Evolutionary conservation across 1,140 invertebrate species (phyloP), one percentile per base, ranked within the genome.

Genomic region (Halotydeus destructor): DNA sequence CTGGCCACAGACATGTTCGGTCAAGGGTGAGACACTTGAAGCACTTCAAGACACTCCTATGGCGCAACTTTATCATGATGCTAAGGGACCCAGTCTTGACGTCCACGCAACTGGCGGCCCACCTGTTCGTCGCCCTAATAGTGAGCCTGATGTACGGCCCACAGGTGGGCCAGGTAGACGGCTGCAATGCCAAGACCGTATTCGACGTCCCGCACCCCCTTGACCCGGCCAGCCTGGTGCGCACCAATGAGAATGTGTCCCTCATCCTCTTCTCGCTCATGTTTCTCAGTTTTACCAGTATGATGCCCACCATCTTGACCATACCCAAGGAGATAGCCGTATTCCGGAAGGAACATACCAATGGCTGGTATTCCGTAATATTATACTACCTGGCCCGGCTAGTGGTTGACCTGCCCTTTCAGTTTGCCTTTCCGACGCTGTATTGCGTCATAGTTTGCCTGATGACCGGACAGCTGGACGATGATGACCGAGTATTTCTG

Each of bases 261-360:
- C 45, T 18, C 19, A 8, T 44, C 3, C 35, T 46, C 22, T 46
- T 44, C 23, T 23, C 23, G 12, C 19, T 35, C 6, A 24, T 48
- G 16, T 46, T 46, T 47, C 12, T 31, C 5, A 9, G 31, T n/a
- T 46, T 44, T 28, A 9, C 26, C 2, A 22, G 40, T 3, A 41
- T 44, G 16, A 46, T 46, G 45, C 41, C 38, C 16, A 33, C 31
- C 12, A 41, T 46, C 1, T 30, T 46, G 14, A 45, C 45, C 12
- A 35, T 46, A 26, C 45, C 45, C 8, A n/a, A 44, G 9, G 45
- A 46, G 23, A 41, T 46, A 8, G 27, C 14, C 3, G 45, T 46
- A n/a, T 46, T 46, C n/a, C 24, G 22, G 3, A 46, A 46, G 37
- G 45, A 46, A 44, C 45, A 46, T 21, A 44, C 45, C 34, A 46